Conservation (phyloP, 2,113 vertebrate species). For the Desmodus rotundus region DNA sequence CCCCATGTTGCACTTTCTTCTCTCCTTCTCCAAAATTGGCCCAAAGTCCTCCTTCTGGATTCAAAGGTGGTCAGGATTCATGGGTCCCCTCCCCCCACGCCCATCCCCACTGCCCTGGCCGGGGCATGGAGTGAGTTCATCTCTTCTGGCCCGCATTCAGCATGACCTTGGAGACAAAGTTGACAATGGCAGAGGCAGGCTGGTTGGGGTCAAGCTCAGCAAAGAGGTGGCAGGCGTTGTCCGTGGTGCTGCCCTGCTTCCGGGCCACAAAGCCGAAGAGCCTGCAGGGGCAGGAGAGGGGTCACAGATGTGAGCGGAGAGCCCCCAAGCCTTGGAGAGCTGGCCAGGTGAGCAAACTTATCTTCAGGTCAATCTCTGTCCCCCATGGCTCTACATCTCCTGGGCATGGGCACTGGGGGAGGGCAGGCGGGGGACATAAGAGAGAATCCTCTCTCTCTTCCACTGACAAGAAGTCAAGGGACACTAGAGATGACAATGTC, state of each 20-base stretch:
- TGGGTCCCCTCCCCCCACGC: not conserved
- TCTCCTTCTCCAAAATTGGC: slow-evolving; percentile 83
- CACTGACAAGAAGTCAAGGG: not conserved
- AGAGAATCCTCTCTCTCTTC: slow-evolving; percentile 70
- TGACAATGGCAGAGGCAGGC: slow-evolving; percentile 96
- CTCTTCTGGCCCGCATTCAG: slow-evolving; percentile 89
- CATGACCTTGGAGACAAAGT: slow-evolving; percentile 96
- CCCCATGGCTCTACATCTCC: not conserved
- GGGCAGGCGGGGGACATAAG: not conserved
- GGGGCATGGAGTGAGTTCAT: slow-evolving; percentile 80
- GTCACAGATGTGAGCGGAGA: rapidly evolving
- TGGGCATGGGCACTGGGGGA: not conserved
- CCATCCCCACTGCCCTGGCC: slow-evolving; percentile 59
- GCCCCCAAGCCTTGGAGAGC: not conserved
- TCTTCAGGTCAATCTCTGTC: not conserved
- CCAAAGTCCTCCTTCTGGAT: slow-evolving; percentile 89
- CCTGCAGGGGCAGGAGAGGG: slow-evolving; percentile 74
- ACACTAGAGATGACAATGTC: not conserved
- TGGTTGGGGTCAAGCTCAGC: slow-evolving; percentile 95
- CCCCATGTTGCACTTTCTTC: slow-evolving; percentile 89
- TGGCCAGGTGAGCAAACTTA: not conserved
- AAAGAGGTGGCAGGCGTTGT: slow-evolving; percentile 98
- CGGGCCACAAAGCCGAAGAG: slow-evolving; percentile 97
- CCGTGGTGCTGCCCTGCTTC: slow-evolving; percentile 97
- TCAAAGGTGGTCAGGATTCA: slow-evolving; percentile 76